Base-by-base conservation (phyloP, 2,888 invertebrate species). In the Drosophila seclusa region DNA sequence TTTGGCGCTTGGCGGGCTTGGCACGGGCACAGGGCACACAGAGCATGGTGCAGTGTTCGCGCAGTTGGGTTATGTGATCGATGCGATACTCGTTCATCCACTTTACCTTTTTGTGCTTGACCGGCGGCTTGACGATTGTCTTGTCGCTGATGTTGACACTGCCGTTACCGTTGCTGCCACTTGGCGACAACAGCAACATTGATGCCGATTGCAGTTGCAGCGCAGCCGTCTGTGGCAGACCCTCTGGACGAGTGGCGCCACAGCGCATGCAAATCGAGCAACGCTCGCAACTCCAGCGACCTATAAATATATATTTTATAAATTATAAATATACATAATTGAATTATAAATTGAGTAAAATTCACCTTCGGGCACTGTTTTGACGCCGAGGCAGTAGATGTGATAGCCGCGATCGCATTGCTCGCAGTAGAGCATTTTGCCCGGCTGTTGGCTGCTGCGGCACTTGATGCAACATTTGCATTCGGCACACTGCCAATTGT, bases 341-440 rank as follows among this genome's bases (percentile, higher is more conserved):
- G 2, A 16, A 24, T 4, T 45, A 45, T 27, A 27, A 16, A 16
- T 16, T 45, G 16, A 24, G 4, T 38, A 34, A 8, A 3, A 90
- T 92, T 90, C 75, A 95, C 98, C 98, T 77, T 95, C 95, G 6
- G 98, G 98, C 86, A 98, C 96, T 73, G 95, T 94, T 72, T 95
- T 94, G 50, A 98, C 93, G 8, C 97, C 97, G 63, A 98, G 97
- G 93, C 98, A 99, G 94, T 97, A 97, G 78, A 97, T 97, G 92
- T 98, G 98, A 94, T 97, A 98, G 93, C 98, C 98, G 91, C 98
- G 94, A 94, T 98, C 98, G 94, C 98, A 99, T 90, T 97, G 96
- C 93, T 98, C 98, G 93, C 98, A 99, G 94, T 97, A 98, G 90
- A 98, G 95, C 97, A 98, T 98, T 94, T 97, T 97, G 91, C 97